Conservation (phyloP, 2,797 vertebrate species). For the Atherinosoma microstoma region DNA sequence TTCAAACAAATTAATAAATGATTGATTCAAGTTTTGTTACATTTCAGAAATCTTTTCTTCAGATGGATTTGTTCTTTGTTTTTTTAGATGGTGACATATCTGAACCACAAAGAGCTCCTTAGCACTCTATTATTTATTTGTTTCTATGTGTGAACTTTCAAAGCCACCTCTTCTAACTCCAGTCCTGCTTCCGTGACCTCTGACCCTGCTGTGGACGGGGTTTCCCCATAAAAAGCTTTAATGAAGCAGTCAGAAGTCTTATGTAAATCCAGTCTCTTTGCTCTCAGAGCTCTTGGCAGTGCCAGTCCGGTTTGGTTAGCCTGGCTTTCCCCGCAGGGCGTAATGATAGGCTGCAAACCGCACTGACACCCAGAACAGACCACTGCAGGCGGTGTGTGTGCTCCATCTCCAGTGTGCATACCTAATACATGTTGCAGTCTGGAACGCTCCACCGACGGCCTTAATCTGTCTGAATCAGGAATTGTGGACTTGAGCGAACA, state of each 20-base stretch:
- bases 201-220: conserved; percentile 36
- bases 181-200: conserved; percentile 14
- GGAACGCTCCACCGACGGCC: conserved; percentile 43
- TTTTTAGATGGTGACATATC: background rate
- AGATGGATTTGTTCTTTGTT: background rate
- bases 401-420: conserved; percentile 22
- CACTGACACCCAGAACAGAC: conserved; percentile 72
- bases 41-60: background rate
- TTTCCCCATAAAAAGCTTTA: conserved; percentile 47
- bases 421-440: conserved; percentile 47
- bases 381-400: conserved; percentile 37
- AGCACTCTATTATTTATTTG: background rate
- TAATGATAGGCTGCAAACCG: conserved; percentile 77
- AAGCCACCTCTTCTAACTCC: conserved; percentile 7
- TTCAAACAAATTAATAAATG: background rate
- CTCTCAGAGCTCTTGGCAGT: conserved; percentile 60
- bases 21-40: background rate
- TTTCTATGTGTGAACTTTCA: background rate
- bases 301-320: conserved; percentile 66
- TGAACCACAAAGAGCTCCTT: conserved; percentile 12
- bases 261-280: conserved; percentile 50
- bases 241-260: conserved; percentile 40
- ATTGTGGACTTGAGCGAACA: conserved; percentile 47
- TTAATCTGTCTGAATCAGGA: conserved; percentile 63
- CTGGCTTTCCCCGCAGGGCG: conserved; percentile 62